Evolutionary conservation across 1,140 invertebrate genomes (phyloP).

Genomic region (Idris sp.): DNA sequence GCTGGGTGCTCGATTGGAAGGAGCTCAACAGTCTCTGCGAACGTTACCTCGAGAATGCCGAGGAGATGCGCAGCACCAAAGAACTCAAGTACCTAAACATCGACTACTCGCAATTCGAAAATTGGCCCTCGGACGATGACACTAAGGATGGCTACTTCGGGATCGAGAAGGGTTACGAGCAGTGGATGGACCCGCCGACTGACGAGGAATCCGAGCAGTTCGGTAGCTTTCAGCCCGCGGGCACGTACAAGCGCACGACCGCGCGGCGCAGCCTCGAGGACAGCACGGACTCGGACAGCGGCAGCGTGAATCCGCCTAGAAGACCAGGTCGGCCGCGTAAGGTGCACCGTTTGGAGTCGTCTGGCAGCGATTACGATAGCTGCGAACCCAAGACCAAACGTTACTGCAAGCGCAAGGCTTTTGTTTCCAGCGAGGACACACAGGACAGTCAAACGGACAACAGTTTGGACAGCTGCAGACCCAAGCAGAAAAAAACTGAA

Average conservation of each 20-base stretch:
- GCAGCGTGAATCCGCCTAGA: constrained; percentile 65
- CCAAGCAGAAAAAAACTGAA: constrained; percentile 66
- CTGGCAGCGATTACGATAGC: constrained; percentile 78
- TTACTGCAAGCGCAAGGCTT: constrained; percentile 69
- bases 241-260: constrained; percentile 66
- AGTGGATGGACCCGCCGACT: constrained; percentile 73
- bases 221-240: constrained; percentile 72
- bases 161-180: constrained; percentile 81
- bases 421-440: constrained; percentile 73
- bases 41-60: constrained; percentile 80
- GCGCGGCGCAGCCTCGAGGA: constrained; percentile 71
- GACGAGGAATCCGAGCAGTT: constrained; percentile 74
- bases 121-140: constrained; percentile 79
- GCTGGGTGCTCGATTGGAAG: constrained; percentile 81
- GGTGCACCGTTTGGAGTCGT: constrained; percentile 73
- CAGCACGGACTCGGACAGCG: constrained; percentile 73
- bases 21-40: constrained; percentile 80
- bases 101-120: constrained; percentile 82
- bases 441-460: constrained; percentile 75
- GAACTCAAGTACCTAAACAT: constrained; percentile 83
- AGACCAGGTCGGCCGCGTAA: constrained; percentile 68
- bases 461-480: constrained; percentile 73
- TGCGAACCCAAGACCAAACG: constrained; percentile 68
- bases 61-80: constrained; percentile 80
- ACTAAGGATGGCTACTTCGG: constrained; percentile 76